phyloP scores from a whole-genome alignment of 2,797 vertebrate species.

The Sarcophilus harrisii region DNA sequence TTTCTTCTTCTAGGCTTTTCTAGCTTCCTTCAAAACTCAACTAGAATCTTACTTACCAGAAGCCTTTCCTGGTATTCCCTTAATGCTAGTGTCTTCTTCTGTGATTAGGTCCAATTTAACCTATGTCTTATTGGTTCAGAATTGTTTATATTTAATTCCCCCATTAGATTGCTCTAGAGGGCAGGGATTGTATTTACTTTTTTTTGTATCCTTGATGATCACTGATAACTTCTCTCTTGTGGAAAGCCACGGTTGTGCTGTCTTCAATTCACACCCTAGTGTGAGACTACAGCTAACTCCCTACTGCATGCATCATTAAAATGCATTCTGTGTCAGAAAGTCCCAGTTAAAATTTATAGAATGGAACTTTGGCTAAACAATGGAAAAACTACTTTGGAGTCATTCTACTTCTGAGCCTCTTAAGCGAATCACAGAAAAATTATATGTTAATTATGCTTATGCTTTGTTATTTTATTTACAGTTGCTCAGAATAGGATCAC shows the following conservation, averaged over 20 bases:
- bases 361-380: slow-evolving; percentile 25
- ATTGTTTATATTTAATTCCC: not conserved
- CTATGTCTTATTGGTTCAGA: not conserved
- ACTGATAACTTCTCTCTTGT: not conserved
- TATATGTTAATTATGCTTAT: not conserved
- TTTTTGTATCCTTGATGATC: not conserved
- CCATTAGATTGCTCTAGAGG: not conserved
- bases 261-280: not conserved
- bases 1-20: not conserved
- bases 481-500: slow-evolving; percentile 3
- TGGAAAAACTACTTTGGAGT: slow-evolving; percentile 29
- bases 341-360: slow-evolving; percentile 10
- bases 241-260: not conserved
- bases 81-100: not conserved
- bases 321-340: not conserved
- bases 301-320: slow-evolving; percentile 38
- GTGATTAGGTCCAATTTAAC: not conserved
- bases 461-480: slow-evolving; percentile 24
- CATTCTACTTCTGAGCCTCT: slow-evolving; percentile 32
- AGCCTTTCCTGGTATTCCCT: not conserved
- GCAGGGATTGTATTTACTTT: not conserved
- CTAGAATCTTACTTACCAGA: not conserved
- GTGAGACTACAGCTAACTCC: not conserved
- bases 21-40: not conserved
- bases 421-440: not conserved